A percentile compares a stretch with the other conserved stretches of the same genome.
Evolutionary conservation across 1,140 invertebrate species (phyloP).

Genomic region (Gonioctena quinquepunctata): DNA sequence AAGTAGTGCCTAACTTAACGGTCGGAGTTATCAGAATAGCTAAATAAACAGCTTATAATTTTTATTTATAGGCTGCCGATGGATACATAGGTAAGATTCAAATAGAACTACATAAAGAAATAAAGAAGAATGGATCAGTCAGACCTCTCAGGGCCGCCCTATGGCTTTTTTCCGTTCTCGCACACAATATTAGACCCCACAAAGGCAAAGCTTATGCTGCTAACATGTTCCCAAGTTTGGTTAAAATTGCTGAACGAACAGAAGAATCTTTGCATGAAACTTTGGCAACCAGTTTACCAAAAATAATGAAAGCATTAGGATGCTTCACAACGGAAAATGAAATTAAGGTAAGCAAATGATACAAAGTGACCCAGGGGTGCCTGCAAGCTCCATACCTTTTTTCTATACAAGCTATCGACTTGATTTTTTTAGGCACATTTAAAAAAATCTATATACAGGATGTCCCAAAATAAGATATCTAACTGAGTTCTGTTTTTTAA

Average conservation of each 20-base stretch:
- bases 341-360: slow-evolving; percentile 64
- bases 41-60: background rate
- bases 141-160: slow-evolving; percentile 73
- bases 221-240: slow-evolving; percentile 73
- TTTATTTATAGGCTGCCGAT: slow-evolving; percentile 42
- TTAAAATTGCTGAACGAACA: slow-evolving; percentile 66
- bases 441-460: no score
- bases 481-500: no score
- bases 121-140: slow-evolving; percentile 75
- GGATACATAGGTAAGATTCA: slow-evolving; percentile 72
- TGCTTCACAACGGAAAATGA: slow-evolving; percentile 76
- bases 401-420: no score
- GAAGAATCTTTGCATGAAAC: slow-evolving; percentile 80
- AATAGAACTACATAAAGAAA: slow-evolving; percentile 79
- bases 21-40: no score
- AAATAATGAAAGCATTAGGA: slow-evolving; percentile 73
- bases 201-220: slow-evolving; percentile 79
- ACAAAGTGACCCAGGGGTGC: no score
- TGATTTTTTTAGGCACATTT: no score
- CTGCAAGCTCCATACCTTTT: no score
- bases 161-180: slow-evolving; percentile 75
- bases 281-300: slow-evolving; percentile 65
- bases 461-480: no score
- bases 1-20: no score
- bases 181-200: slow-evolving; percentile 68